A percentile compares a stretch with the other conserved stretches of the same genome.
These are phyloP conservation scores for Diphyllodes magnificus DNA, from an alignment of 2,113 vertebrate genomes.

Conservation along the genomic window DNA sequence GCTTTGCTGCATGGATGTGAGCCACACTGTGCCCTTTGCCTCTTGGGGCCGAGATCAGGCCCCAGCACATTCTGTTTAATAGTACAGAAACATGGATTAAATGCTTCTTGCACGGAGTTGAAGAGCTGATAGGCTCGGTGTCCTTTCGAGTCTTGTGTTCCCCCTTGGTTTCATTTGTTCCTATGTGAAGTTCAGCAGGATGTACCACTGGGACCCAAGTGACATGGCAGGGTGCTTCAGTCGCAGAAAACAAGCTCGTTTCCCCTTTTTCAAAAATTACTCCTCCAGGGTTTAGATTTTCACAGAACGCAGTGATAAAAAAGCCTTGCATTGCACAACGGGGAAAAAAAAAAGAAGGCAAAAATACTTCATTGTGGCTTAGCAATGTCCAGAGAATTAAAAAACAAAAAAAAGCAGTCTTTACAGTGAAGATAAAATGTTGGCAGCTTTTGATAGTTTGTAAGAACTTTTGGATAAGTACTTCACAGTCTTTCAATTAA, in stretches of 20 bases:
- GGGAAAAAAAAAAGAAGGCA: neutral
- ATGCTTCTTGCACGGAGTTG: neutral
- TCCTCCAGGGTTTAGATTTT: neutral
- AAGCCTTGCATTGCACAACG: fast-evolving
- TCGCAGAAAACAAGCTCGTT: neutral
- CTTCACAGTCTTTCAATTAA: neutral
- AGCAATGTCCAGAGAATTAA: neutral
- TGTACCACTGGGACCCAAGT: neutral
- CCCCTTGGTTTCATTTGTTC: neutral
- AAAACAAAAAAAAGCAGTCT: neutral
- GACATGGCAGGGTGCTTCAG: neutral
- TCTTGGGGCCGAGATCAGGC: fast-evolving
- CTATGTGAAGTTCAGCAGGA: neutral
- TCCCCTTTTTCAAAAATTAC: neutral
- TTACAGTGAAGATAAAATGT: neutral
- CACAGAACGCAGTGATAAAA: neutral
- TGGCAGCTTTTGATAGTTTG: neutral
- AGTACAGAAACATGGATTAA: neutral
- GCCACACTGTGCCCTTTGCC: neutral
- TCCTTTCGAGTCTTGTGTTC: neutral
- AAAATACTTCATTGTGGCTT: neutral
- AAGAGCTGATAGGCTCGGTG: neutral
- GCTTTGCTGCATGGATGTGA: neutral
- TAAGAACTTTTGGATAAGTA: neutral
- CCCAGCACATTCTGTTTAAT: neutral